These are phyloP conservation scores for Tetramorium simillimum DNA, from an alignment of 1,140 invertebrate species.

Conservation along the genomic window DNA sequence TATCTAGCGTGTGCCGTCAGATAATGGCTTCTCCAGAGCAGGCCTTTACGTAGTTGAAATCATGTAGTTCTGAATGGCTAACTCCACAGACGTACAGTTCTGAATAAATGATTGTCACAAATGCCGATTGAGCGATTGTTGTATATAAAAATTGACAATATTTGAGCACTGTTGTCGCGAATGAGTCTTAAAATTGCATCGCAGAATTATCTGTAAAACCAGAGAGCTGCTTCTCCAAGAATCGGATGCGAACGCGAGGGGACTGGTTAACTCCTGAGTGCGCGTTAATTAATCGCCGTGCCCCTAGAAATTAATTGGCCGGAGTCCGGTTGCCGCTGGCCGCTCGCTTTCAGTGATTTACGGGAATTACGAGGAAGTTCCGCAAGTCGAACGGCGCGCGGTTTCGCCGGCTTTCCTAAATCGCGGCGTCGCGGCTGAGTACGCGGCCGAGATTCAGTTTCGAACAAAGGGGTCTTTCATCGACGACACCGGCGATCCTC, in stretches of 20 bases:
- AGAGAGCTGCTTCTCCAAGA: slow-evolving; percentile 10
- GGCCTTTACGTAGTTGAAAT: background rate
- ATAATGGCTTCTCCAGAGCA: background rate
- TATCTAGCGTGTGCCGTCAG: slow-evolving; percentile 3
- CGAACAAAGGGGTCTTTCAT: slow-evolving; percentile 17
- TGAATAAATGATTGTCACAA: background rate
- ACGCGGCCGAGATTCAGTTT: background rate
- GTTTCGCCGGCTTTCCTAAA: slow-evolving; percentile 40
- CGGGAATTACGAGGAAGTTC: slow-evolving; percentile 18
- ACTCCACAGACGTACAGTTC: no score
- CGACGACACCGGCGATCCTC: slow-evolving; percentile 54
- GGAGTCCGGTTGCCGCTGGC: background rate
- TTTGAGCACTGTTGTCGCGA: background rate
- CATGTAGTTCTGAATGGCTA: background rate
- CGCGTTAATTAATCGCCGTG: slow-evolving; percentile 47
- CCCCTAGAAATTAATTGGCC: slow-evolving; percentile 49
- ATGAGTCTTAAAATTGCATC: background rate
- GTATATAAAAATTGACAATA: background rate
- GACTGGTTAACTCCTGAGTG: slow-evolving; percentile 39
- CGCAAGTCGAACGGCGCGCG: background rate
- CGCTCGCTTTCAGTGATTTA: slow-evolving; percentile 42
- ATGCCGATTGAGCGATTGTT: background rate
- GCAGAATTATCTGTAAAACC: background rate
- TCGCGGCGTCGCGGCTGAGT: background rate
- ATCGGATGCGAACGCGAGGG: slow-evolving; percentile 10